Conservation (phyloP, 2,888 invertebrate genomes). For the Cheilosia vernalis region DNA sequence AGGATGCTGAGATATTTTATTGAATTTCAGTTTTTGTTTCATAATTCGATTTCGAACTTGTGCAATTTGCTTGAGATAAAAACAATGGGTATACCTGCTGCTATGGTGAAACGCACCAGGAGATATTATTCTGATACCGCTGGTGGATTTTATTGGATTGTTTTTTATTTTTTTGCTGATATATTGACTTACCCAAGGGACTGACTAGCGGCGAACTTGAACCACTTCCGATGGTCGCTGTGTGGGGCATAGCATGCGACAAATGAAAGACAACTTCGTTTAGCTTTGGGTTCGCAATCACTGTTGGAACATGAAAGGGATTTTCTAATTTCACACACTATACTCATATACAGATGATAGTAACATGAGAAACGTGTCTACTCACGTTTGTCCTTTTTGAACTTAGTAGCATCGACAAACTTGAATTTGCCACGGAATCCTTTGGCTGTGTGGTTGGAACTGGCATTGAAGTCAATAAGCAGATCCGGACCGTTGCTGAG, state of each 20-base stretch:
- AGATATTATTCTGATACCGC: conserved; percentile 18
- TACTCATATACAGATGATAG: neutral
- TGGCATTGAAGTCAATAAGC: conserved; percentile 92
- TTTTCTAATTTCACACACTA: neutral
- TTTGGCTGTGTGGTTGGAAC: conserved; percentile 85
- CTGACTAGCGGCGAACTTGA: conserved; percentile 59
- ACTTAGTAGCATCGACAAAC: conserved; percentile 78
- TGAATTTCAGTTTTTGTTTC: conserved; percentile 49
- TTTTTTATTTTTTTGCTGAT: conserved; percentile 32
- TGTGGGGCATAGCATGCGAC: conserved; percentile 40
- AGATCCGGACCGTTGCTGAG: conserved; percentile 93
- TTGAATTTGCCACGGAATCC: conserved; percentile 83
- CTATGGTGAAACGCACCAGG: neutral
- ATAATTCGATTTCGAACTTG: conserved; percentile 66
- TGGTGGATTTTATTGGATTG: conserved; percentile 37
- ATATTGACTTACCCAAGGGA: conserved; percentile 58
- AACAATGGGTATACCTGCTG: neutral
- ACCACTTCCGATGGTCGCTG: conserved; percentile 45
- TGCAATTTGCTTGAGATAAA: conserved; percentile 28
- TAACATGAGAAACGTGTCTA: neutral
- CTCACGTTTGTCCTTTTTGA: conserved; percentile 61
- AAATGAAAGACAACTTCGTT: conserved; percentile 57
- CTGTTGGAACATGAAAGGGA: conserved; percentile 55
- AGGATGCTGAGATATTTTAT: conserved; percentile 66
- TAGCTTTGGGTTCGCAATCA: conserved; percentile 57